These are phyloP conservation scores for Agriotes lineatus DNA, from an alignment of 2,888 invertebrate genomes.

Conservation along the genomic window DNA sequence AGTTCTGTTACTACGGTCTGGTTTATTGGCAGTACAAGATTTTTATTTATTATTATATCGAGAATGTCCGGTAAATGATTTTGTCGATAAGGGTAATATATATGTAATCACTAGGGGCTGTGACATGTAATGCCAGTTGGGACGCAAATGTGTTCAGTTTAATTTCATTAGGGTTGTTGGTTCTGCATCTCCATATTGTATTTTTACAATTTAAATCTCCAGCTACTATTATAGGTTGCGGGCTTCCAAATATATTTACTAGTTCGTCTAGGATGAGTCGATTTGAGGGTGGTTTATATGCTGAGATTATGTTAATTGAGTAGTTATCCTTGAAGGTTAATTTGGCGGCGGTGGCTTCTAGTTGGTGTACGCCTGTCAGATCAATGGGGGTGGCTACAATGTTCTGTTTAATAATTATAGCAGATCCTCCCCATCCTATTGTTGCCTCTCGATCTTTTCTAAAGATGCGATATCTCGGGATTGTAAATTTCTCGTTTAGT, in stretches of 20 bases:
- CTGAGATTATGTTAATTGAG: neutral
- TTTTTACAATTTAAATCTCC: slow-evolving; percentile 9
- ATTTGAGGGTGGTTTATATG: neutral
- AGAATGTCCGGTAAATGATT: slow-evolving; percentile 6
- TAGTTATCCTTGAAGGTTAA: neutral
- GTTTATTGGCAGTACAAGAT: neutral
- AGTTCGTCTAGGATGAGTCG: too few relatives aligned
- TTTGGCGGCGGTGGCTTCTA: neutral
- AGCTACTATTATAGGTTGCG: neutral
- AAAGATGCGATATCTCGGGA: neutral
- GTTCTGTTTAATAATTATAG: slow-evolving; percentile 4
- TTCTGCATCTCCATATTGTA: neutral
- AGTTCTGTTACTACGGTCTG: neutral
- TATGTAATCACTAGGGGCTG: slow-evolving; percentile 1
- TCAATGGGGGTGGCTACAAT: neutral
- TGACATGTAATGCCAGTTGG: neutral
- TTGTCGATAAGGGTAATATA: neutral
- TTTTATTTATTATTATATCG: slow-evolving; percentile 1
- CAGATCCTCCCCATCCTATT: slow-evolving; percentile 8
- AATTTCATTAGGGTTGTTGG: neutral
- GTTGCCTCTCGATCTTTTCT: neutral
- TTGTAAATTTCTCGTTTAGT: slow-evolving; percentile 3
- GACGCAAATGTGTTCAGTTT: neutral
- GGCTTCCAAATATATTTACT: neutral
- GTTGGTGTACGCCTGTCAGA: neutral